Percentiles rank a stretch among this genome's conserved stretches.
Conservation (phyloP, 2,113 vertebrate genomes). For the Conger conger region DNA sequence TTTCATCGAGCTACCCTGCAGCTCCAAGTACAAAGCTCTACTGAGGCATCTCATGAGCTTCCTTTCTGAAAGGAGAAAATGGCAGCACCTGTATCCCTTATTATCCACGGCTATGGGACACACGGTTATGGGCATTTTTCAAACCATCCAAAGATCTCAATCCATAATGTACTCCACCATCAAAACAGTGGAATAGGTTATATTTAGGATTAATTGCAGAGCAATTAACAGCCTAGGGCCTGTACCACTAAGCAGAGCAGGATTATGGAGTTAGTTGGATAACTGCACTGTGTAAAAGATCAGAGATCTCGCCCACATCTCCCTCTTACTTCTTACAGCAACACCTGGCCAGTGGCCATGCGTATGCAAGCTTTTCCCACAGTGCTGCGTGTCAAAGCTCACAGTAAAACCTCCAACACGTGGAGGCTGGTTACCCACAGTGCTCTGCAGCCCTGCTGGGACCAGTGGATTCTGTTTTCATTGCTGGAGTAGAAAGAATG, state of each 20-base stretch:
- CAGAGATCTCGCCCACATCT: neutral
- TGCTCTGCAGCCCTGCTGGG: neutral
- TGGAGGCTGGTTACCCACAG: neutral
- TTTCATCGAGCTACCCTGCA: neutral
- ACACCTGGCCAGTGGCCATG: constrained; percentile 5
- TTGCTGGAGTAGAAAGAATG: neutral
- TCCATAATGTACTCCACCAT: neutral
- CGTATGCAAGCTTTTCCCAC: neutral
- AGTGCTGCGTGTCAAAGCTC: neutral
- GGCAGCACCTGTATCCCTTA: neutral
- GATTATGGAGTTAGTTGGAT: no score
- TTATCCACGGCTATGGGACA: no score
- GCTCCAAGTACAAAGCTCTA: neutral
- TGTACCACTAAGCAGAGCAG: no score
- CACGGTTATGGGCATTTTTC: neutral
- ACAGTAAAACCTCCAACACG: neutral
- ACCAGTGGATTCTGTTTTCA: neutral
- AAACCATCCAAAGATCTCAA: neutral
- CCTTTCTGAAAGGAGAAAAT: neutral
- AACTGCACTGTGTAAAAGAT: neutral
- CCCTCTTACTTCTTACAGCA: neutral
- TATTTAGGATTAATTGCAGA: neutral
- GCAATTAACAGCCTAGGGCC: no score
- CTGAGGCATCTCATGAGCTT: neutral
- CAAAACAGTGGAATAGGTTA: neutral